Conservation (phyloP, 2,113 vertebrate genomes). For the Electrona antarctica region DNA sequence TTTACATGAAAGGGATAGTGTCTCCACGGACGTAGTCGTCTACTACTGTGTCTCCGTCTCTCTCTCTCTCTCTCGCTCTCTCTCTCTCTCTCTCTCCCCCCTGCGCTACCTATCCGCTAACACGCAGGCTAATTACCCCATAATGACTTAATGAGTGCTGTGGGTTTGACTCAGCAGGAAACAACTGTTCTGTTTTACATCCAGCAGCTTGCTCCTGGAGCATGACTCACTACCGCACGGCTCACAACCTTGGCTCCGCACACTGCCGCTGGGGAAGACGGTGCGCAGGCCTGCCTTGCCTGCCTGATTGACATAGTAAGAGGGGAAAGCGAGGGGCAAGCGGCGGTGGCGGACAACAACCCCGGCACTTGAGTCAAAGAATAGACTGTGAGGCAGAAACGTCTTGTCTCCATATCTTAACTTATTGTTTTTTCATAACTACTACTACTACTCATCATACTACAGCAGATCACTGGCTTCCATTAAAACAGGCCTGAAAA, state of each 20-base stretch:
- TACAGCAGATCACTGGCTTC: no score
- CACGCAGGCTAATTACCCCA: constrained; percentile 67
- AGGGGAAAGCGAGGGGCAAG: constrained; percentile 1
- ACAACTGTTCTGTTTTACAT: constrained; percentile 72
- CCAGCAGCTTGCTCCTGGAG: constrained; percentile 63
- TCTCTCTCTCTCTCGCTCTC: not conserved
- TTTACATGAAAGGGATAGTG: constrained; percentile 31
- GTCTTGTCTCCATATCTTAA: no score
- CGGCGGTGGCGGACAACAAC: no score
- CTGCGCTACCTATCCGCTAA: constrained; percentile 64
- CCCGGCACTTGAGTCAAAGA: no score
- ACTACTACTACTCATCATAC: no score
- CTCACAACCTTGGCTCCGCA: constrained; percentile 36
- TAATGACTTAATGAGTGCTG: constrained; percentile 74
- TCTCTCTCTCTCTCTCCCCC: constrained; percentile 10
- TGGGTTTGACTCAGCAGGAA: constrained; percentile 75
- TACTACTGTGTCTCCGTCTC: constrained; percentile 10
- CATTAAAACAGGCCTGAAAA: no score
- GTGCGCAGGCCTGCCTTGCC: constrained; percentile 12
- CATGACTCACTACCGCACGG: constrained; percentile 63
- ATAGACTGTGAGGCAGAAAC: no score
- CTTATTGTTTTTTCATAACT: not conserved
- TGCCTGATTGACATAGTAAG: constrained; percentile 17
- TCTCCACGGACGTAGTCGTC: constrained; percentile 15
- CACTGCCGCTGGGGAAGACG: constrained; percentile 20